phyloP scores from a whole-genome alignment of 1,140 invertebrate species.

The Drosophila suzukii region DNA sequence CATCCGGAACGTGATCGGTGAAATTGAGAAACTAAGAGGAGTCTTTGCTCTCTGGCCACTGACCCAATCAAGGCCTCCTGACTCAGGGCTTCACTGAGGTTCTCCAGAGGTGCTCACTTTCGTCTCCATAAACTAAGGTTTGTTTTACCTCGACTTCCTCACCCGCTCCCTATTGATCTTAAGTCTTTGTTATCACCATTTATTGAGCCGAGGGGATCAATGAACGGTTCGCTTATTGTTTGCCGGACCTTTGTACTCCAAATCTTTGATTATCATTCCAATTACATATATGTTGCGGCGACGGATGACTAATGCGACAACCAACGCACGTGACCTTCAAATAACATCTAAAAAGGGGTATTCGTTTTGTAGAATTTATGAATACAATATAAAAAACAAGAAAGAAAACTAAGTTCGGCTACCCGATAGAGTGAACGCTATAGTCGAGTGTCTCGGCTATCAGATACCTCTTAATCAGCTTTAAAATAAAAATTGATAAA shows the following conservation, averaged over 20 bases:
- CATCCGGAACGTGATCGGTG: conserved; percentile 27
- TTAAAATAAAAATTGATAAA: too few relatives aligned
- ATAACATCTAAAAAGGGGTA: too few relatives aligned
- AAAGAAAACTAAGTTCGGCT: too few relatives aligned
- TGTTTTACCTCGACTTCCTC: not conserved
- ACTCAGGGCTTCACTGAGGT: conserved; percentile 9
- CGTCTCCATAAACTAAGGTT: conserved; percentile 5
- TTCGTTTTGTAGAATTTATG: too few relatives aligned
- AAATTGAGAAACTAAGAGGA: not conserved
- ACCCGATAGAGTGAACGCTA: too few relatives aligned
- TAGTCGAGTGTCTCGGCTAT: too few relatives aligned
- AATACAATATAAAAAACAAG: too few relatives aligned
- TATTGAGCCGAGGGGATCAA: conserved; percentile 1
- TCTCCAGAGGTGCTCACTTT: conserved; percentile 1
- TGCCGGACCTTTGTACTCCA: conserved; percentile 19
- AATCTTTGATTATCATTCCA: conserved; percentile 1
- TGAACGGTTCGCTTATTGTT: conserved; percentile 73
- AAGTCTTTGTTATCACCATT: conserved; percentile 16
- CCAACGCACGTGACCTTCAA: not conserved
- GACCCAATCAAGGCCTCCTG: conserved; percentile 54
- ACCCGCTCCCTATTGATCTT: not conserved
- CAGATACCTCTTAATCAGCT: too few relatives aligned
- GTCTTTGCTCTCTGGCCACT: conserved; percentile 28
- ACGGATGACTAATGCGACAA: not conserved
- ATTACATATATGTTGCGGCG: not conserved